Base-by-base conservation (phyloP, 2,888 invertebrate species). In the Tyria jacobaeae region DNA sequence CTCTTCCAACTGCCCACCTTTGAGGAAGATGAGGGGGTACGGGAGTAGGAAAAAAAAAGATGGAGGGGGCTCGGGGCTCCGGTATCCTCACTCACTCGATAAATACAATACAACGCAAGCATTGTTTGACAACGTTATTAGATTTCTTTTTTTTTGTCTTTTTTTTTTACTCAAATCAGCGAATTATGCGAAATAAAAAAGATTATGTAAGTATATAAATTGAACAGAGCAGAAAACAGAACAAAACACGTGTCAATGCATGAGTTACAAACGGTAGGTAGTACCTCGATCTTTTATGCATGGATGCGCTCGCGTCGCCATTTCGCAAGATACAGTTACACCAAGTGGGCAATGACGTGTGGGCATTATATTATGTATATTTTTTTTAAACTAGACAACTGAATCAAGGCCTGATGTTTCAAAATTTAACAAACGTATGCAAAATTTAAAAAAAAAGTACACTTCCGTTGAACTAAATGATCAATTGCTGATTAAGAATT, bases 291-390 rank as follows among this genome's bases (percentile, higher is more conserved):
- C 48, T 48, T n/a, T n/a, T 39, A 50, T 54, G 60, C 60, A 68
- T 60, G 70, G 68, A 60, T 54, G 77, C 71, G 73, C 65, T 12
- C 21, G 70, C 70, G 65, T 73, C 66, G 41, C 21, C 50, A 60
- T 79, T 73, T 75, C 68, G 69, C 62, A 75, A 79, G 63, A 21
- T 62, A 75, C 79, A 64, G 75, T 79, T 75, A 62, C 24, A 51
- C 50, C 15, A 44, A 21, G 56, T 56, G 50, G 60, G 55, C 59
- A 56, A 44, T 15, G 15, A 37, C 31, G 37, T 53, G 31, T 27
- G 27, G 34, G 31, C 51, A 44, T 51, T 58, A 44, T 44, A 21
- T 44, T 34, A n/a, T n/a, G n/a, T n/a, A n/a, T 35, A 27, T 48
- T 48, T 25, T 24, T 53, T 17, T 15, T 47, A 35, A 56, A 56